Base-by-base conservation (phyloP, 2,888 invertebrate genomes). In the Caenorhabditis angaria region DNA sequence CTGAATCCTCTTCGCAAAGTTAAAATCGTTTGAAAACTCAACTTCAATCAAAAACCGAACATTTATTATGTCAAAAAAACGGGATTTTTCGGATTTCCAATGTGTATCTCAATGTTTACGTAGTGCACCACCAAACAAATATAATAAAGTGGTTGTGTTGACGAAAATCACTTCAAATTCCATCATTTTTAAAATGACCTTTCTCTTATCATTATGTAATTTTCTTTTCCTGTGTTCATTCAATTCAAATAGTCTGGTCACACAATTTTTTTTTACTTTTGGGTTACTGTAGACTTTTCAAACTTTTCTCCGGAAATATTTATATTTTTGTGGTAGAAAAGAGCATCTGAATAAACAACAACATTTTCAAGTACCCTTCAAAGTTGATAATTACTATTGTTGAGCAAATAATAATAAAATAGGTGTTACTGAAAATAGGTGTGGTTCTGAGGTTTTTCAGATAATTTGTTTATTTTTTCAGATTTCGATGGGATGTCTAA, bases 401-500 rank as follows among this genome's bases (percentile, higher is more conserved):
- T 57, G 10, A 2, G 41, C 41, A 41, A 41, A 41, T 41, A 41
- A 41, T 53, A 41, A 20, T 24, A 20, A 14, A 32, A 8, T 14
- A 22, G 24, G 51, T 35, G 48, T 50, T 58, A 50, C 25, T 14
- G 6, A 50, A 4, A 14, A 22, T 20, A 6, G n/a, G n/a, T n/a
- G n/a, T n/a, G n/a, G n/a, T n/a, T n/a, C n/a, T n/a, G n/a, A n/a
- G n/a, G n/a, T n/a, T n/a, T n/a, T n/a, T n/a, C n/a, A n/a, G n/a
- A 3, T 24, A 22, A 25, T 27, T 2, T 56, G 1, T 22, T 56
- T 20, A 20, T 24, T 59, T n/a, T 50, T 29, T 6, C 35, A 48
- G 32, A 18, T 60, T 29, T 18, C 25, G 28, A 53, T 41, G 41
- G 41, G 29, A 70, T 70, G 70, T 70, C 70, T 48, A 70, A 70